Base-by-base conservation (phyloP, 2,113 vertebrate genomes). In the Tylochromis polylepis region DNA sequence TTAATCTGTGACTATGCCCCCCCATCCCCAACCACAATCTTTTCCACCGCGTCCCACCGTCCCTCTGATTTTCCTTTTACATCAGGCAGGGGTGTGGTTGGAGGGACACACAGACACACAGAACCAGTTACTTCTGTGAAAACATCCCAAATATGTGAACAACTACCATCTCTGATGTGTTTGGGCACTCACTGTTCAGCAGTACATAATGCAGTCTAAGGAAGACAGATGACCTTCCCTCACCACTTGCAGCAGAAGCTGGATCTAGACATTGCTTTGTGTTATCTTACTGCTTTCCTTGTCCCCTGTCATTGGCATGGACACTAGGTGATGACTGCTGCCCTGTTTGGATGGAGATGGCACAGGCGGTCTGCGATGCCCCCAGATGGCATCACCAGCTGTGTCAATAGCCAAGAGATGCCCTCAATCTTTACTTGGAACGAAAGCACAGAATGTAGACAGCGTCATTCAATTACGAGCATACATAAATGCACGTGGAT, bases 331-430 rank as follows among this genome's bases (percentile, higher is more conserved):
- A 90, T 38, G 46, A 83, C 77, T 88, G 81, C 88, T 58, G 84
- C 75, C 80, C 59, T 84, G 92, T 93, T 91, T 87, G 79, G 89
- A 91, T 88, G 87, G 92, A 67, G 88, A 90, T 91, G 88, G 91
- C 78, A 67, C 87, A 16, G 78, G 85, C 55, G 18, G 81, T 58
- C 85, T 81, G 84, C 43, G 49, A 82, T 91, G 88, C 86, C 90
- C 95, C 94, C 96, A 96, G 95, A 96, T 96, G 95, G 95, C 88
- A 88, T 84, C 80, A 90, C 91, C 96, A 97, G 95, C 96, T 97
- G 95, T 92, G 95, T 92, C 91, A 91, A 92, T 90, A 91, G 87
- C 88, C 55, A 86, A 88, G 88, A 94, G 87, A 93, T 94, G 93
- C 92, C 95, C 96, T 93, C 93, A 88, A 91, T 94, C 93, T 94